Evolutionary conservation across 2,888 invertebrate species (phyloP).

Genomic region (Apamea monoglypha): DNA sequence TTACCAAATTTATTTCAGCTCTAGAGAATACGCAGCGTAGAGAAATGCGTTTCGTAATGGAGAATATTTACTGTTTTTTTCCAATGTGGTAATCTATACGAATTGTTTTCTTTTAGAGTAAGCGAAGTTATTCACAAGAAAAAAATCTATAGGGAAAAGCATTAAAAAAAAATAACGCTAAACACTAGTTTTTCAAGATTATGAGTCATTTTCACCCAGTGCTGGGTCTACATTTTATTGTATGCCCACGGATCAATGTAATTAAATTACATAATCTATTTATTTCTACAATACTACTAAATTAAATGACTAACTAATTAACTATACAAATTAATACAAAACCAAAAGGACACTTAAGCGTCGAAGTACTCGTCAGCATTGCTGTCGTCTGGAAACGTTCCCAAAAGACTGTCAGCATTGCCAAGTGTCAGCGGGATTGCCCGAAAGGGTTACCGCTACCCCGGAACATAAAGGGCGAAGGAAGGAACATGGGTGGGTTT

Average conservation of each 20-base stretch:
- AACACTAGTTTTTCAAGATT: not conserved
- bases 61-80: conserved; percentile 17
- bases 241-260: no score
- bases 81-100: conserved; percentile 30
- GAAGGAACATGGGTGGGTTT: no score
- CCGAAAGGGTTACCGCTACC: no score
- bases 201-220: not conserved
- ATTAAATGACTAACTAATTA: not conserved
- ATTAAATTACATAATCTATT: not conserved
- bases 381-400: not conserved
- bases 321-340: not conserved
- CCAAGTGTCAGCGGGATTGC: no score
- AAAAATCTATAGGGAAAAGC: not conserved
- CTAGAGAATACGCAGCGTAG: conserved; percentile 64
- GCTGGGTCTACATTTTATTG: not conserved
- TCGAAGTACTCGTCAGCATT: not conserved
- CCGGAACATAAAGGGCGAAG: no score
- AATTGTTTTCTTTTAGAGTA: conserved; percentile 31
- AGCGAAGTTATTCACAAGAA: not conserved
- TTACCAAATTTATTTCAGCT: conserved; percentile 76
- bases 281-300: not conserved
- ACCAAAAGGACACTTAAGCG: not conserved
- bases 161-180: not conserved
- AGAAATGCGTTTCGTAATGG: conserved; percentile 23
- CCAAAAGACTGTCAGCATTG: not conserved